These are phyloP conservation scores for Paramormyrops kingsleyae DNA, from an alignment of 2,113 vertebrate genomes.

Conservation along the genomic window DNA sequence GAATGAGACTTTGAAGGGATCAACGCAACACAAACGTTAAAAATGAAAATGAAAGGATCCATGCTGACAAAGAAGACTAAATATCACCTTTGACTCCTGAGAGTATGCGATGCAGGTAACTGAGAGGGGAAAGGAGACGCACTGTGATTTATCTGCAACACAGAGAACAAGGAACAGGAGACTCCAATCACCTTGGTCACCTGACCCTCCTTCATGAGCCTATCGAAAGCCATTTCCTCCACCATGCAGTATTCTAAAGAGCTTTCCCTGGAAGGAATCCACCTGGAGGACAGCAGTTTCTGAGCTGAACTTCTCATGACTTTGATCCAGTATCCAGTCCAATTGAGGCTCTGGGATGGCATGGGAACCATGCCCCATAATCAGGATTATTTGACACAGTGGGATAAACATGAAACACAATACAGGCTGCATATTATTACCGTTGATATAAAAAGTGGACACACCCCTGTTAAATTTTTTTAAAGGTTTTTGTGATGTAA, in stretches of 20 bases:
- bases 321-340: conserved; percentile 41
- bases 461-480: no score
- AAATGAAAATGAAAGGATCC: background rate
- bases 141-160: background rate
- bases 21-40: background rate
- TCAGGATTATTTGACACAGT: background rate
- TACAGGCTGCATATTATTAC: background rate
- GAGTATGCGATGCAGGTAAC: background rate
- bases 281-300: conserved; percentile 3
- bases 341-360: conserved; percentile 22
- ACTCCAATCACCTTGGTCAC: background rate
- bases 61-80: background rate
- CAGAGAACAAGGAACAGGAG: background rate
- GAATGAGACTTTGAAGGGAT: background rate
- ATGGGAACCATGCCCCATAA: background rate
- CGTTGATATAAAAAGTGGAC: no score
- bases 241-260: conserved; percentile 17
- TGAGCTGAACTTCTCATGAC: conserved; percentile 39
- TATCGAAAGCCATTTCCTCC: background rate
- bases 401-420: background rate
- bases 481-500: no score
- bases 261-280: conserved; percentile 24
- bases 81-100: background rate
- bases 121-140: background rate
- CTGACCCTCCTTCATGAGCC: background rate